Conservation (phyloP, 2,888 invertebrate species). For the Morinoia aosen region DNA sequence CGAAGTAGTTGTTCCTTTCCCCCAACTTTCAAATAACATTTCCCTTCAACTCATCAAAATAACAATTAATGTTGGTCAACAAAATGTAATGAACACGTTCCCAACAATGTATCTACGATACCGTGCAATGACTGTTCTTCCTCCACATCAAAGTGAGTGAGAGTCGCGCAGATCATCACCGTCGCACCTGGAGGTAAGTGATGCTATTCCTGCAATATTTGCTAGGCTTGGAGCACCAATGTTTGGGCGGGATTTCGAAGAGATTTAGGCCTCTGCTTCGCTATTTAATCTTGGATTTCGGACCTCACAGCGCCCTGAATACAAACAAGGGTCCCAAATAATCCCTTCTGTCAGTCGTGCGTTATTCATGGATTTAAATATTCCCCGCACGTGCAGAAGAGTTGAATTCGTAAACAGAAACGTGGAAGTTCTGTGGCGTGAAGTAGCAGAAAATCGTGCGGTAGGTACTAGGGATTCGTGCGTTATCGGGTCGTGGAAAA, state of each 20-base stretch:
- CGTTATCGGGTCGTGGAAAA: too few relatives aligned
- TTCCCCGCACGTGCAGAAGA: background rate
- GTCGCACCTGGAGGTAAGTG: too few relatives aligned
- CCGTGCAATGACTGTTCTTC: too few relatives aligned
- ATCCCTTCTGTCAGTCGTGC: background rate
- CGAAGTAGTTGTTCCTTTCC: too few relatives aligned
- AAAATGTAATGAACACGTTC: too few relatives aligned
- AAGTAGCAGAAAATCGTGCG: background rate
- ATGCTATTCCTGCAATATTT: background rate
- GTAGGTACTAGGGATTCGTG: background rate
- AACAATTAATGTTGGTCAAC: too few relatives aligned
- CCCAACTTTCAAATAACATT: too few relatives aligned
- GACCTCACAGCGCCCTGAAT: background rate
- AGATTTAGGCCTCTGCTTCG: background rate
- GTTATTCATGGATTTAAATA: background rate
- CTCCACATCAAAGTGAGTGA: too few relatives aligned
- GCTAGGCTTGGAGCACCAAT: background rate
- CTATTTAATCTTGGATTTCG: slow-evolving; percentile 29
- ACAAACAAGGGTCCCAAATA: background rate
- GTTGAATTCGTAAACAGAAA: background rate
- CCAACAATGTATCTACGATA: too few relatives aligned
- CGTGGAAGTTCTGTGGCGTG: background rate
- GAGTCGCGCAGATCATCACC: too few relatives aligned
- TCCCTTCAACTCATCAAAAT: too few relatives aligned
- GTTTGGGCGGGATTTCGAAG: background rate